Conservation (phyloP, 2,888 invertebrate genomes). For the Ormyrus labotus region DNA sequence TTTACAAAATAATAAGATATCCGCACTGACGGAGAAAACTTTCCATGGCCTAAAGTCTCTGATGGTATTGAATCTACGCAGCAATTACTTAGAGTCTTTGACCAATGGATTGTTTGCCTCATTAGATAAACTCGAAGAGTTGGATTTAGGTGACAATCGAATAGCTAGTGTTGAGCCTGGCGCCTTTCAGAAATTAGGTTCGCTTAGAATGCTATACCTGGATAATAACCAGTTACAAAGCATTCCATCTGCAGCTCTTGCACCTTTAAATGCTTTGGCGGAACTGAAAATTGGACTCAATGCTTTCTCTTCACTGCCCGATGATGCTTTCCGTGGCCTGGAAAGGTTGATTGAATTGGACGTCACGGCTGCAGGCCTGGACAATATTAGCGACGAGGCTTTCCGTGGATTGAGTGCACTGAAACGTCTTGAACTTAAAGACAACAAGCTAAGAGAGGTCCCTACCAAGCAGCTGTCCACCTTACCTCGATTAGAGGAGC, state of each 20-base stretch:
- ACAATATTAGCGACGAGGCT: slow-evolving; percentile 86
- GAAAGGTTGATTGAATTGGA: slow-evolving; percentile 86
- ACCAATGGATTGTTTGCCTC: slow-evolving; percentile 85
- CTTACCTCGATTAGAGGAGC: slow-evolving; percentile 85
- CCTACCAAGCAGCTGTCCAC: slow-evolving; percentile 86
- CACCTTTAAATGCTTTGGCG: slow-evolving; percentile 85
- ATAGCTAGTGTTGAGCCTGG: slow-evolving; percentile 87
- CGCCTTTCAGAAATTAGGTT: slow-evolving; percentile 86
- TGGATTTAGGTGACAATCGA: slow-evolving; percentile 90
- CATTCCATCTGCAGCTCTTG: slow-evolving; percentile 86
- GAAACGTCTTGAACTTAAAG: slow-evolving; percentile 86
- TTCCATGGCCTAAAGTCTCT: slow-evolving; percentile 87
- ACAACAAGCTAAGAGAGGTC: slow-evolving; percentile 85
- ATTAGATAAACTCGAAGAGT: slow-evolving; percentile 86
- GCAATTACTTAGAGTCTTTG: slow-evolving; percentile 89
- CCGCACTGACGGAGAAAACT: slow-evolving; percentile 86
- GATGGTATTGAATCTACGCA: slow-evolving; percentile 87
- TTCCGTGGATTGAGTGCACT: slow-evolving; percentile 87
- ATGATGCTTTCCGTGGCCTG: slow-evolving; percentile 87
- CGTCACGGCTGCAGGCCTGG: slow-evolving; percentile 87
- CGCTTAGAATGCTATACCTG: slow-evolving; percentile 87
- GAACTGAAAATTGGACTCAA: slow-evolving; percentile 91
- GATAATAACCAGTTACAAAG: slow-evolving; percentile 89
- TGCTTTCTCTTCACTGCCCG: slow-evolving; percentile 85
- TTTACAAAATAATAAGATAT: slow-evolving; percentile 90